phyloP scores from a whole-genome alignment of 2,113 vertebrate genomes.

The Notothenia rossii region DNA sequence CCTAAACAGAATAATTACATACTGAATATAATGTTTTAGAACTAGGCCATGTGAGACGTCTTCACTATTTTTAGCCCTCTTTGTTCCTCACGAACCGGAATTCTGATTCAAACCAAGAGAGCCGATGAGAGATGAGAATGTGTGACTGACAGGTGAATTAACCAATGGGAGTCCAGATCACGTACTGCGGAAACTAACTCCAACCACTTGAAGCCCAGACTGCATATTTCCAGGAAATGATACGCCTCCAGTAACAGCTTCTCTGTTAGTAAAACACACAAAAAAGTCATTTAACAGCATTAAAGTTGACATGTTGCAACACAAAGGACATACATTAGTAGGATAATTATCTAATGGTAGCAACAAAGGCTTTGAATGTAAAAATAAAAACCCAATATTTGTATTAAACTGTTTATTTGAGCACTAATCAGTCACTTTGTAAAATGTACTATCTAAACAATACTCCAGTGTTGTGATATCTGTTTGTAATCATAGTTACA shows the following conservation, averaged over 20 bases:
- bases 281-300: not conserved
- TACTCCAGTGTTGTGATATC: not conserved
- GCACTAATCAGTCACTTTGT: not conserved
- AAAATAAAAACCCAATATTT: not conserved
- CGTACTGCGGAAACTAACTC: not conserved
- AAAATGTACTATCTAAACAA: not conserved
- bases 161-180: constrained; percentile 39
- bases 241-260: not conserved
- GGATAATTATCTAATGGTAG: not conserved
- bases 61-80: not conserved
- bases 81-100: not conserved
- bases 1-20: no score
- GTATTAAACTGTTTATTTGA: not conserved
- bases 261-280: not conserved
- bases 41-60: constrained; percentile 23
- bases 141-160: constrained; percentile 15
- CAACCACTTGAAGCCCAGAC: not conserved
- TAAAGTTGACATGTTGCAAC: not conserved
- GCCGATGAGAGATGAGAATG: not conserved
- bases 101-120: not conserved
- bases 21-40: not conserved
- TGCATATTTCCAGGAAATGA: not conserved
- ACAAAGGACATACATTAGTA: constrained; percentile 33
- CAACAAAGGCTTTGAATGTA: not conserved
- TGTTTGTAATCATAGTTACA: no score